Percentiles rank a stretch among this genome's conserved stretches.
These are phyloP conservation scores for Ferrisia virgata DNA, from an alignment of 2,888 invertebrate species.

Conservation along the genomic window DNA sequence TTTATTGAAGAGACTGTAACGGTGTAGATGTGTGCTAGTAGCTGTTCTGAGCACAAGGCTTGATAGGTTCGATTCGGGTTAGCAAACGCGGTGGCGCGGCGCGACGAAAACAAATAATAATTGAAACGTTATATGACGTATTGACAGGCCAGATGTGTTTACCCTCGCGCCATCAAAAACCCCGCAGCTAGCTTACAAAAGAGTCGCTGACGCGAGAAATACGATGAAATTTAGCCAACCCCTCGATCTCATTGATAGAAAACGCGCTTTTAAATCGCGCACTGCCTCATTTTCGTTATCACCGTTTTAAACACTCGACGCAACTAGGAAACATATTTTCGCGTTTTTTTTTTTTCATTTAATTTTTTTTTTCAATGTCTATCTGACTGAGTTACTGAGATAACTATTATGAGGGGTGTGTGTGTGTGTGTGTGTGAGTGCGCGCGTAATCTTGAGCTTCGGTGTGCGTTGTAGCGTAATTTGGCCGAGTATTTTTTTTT, in stretches of 20 bases:
- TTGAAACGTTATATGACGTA: slow-evolving; percentile 46
- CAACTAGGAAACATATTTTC: slow-evolving; percentile 42
- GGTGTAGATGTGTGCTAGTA: neutral
- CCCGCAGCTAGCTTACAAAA: slow-evolving; percentile 44
- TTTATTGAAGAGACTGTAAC: neutral
- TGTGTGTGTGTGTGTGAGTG: too few relatives aligned
- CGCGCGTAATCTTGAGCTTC: too few relatives aligned
- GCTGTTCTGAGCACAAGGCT: neutral
- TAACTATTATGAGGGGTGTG: too few relatives aligned
- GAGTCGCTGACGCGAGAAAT: slow-evolving; percentile 43
- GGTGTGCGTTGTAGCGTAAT: too few relatives aligned
- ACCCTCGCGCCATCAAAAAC: slow-evolving; percentile 41
- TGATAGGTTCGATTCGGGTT: too few relatives aligned
- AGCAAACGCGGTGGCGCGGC: too few relatives aligned
- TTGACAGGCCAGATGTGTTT: slow-evolving; percentile 46
- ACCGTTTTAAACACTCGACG: slow-evolving; percentile 40
- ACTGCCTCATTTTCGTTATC: slow-evolving; percentile 44
- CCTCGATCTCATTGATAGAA: slow-evolving; percentile 40
- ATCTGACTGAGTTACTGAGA: too few relatives aligned
- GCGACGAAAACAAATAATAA: slow-evolving; percentile 45
- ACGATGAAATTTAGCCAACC: slow-evolving; percentile 43
- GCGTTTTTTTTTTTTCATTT: neutral
- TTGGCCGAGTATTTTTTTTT: neutral
- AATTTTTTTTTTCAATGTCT: too few relatives aligned
- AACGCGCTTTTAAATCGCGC: slow-evolving; percentile 35